Evolutionary conservation across 2,797 vertebrate species (phyloP).

Genomic region (Gastrophryne carolinensis): DNA sequence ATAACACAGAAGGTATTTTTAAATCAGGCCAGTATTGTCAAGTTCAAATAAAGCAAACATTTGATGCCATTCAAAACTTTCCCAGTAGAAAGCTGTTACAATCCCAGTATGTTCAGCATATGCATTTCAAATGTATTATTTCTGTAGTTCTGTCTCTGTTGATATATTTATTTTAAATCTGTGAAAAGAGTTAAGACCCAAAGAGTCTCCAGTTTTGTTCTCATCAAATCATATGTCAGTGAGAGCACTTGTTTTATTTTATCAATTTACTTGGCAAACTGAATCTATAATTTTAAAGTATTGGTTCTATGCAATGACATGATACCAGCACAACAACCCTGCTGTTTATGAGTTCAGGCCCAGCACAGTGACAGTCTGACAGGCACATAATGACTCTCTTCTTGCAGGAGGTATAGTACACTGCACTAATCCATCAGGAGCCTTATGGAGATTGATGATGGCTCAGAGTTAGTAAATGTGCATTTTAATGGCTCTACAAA

Average conservation of each 20-base stretch:
- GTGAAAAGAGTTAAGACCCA: neutral
- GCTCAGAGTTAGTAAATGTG: constrained; percentile 37
- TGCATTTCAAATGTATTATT: no score
- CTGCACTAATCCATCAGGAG: constrained; percentile 27
- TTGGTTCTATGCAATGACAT: constrained; percentile 16
- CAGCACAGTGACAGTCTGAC: constrained; percentile 17
- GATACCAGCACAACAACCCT: constrained; percentile 23
- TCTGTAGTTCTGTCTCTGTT: neutral
- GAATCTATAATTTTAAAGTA: constrained; percentile 11
- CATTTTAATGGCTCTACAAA: constrained; percentile 39
- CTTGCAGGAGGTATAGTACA: constrained; percentile 28
- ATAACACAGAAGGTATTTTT: no score
- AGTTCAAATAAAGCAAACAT: no score
- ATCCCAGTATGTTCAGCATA: no score
- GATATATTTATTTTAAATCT: neutral
- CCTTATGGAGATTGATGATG: constrained; percentile 39
- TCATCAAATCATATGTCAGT: neutral
- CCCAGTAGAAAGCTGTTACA: no score
- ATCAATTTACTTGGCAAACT: neutral
- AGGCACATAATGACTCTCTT: constrained; percentile 38
- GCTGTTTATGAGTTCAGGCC: constrained; percentile 36
- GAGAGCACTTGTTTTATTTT: neutral
- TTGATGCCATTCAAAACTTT: no score
- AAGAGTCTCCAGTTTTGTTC: neutral
- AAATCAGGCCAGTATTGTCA: no score